Conservation (phyloP, 2,888 invertebrate genomes). For the Caradrina clavipalpis region DNA sequence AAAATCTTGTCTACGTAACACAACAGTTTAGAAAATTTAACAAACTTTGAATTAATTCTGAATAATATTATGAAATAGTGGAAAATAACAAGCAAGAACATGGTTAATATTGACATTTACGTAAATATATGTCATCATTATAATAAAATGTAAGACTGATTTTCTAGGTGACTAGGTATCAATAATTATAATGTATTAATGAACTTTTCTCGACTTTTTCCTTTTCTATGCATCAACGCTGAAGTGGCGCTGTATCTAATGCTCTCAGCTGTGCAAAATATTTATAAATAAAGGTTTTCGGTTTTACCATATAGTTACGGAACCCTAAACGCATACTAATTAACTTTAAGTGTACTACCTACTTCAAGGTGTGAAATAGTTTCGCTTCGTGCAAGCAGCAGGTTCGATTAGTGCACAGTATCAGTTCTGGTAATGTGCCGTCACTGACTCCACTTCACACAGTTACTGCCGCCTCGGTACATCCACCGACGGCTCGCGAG, state of each 20-base stretch:
- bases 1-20: background rate
- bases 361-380: background rate
- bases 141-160: too few relatives aligned
- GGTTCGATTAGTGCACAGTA: background rate
- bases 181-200: too few relatives aligned
- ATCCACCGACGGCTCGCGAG: background rate
- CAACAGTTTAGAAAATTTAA: slow-evolving; percentile 14
- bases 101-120: too few relatives aligned
- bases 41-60: slow-evolving; percentile 28
- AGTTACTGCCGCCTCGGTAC: background rate
- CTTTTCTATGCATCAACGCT: too few relatives aligned
- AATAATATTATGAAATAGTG: slow-evolving; percentile 3
- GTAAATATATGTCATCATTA: too few relatives aligned
- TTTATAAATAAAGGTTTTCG: too few relatives aligned
- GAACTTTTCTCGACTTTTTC: too few relatives aligned
- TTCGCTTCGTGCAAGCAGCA: background rate
- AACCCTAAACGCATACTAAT: background rate
- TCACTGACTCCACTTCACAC: background rate
- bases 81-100: background rate
- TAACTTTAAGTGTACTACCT: background rate
- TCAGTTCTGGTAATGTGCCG: background rate
- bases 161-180: too few relatives aligned
- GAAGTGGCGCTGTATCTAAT: too few relatives aligned
- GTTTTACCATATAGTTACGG: too few relatives aligned
- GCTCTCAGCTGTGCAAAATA: too few relatives aligned